Conservation (phyloP, 2,797 vertebrate genomes). For the Apogon talboti region DNA sequence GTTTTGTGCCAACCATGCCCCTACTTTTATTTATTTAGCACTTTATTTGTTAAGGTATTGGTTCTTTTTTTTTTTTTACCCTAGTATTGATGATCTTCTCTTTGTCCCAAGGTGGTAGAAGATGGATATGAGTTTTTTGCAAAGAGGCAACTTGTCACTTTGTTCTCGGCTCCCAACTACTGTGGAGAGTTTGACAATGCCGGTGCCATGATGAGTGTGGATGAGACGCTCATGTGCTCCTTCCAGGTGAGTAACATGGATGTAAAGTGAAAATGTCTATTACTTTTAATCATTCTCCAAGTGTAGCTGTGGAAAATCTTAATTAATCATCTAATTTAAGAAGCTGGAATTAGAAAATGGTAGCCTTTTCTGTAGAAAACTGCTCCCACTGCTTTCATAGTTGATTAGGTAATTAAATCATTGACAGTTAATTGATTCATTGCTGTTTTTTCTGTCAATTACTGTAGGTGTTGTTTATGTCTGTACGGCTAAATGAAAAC, state of each 20-base stretch:
- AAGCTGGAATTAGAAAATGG: no score
- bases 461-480: neutral
- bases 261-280: no score
- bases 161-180: constrained; percentile 88
- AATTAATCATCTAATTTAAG: no score
- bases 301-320: no score
- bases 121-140: constrained; percentile 89
- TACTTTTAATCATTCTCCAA: neutral
- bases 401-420: no score
- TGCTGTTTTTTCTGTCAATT: neutral
- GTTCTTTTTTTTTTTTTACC: neutral
- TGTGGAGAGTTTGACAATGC: constrained; percentile 89
- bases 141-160: constrained; percentile 86
- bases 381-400: no score
- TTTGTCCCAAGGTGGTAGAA: constrained; percentile 82
- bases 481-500: constrained; percentile 7
- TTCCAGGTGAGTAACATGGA: constrained; percentile 80
- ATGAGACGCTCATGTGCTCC: constrained; percentile 89
- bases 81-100: neutral
- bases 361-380: no score
- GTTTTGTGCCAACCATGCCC: no score
- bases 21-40: no score
- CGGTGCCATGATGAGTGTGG: constrained; percentile 89
- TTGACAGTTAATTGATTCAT: no score
- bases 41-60: no score